Conservation (phyloP, 2,888 invertebrate genomes). For the Dastarcus helophoroides region DNA sequence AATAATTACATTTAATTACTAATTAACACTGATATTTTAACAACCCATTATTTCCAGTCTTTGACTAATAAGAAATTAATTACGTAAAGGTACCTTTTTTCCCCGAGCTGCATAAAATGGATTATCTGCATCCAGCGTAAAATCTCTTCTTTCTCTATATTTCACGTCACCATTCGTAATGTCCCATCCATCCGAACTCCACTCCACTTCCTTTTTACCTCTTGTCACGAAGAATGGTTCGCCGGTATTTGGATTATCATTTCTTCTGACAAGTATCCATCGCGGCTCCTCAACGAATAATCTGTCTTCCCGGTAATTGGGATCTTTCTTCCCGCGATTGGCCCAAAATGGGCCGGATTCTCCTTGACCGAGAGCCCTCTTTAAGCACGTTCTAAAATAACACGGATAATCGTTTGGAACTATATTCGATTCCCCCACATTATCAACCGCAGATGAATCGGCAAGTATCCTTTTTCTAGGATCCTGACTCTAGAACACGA, state of each 20-base stretch:
- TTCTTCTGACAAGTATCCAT: conserved; percentile 41
- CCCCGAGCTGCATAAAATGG: conserved; percentile 45
- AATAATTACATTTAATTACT: no score
- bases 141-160: conserved; percentile 38
- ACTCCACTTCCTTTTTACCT: conserved; percentile 30
- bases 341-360: conserved; percentile 39
- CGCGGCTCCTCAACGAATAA: conserved; percentile 45
- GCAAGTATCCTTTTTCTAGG: conserved; percentile 17
- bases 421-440: conserved; percentile 5
- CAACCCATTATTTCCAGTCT: neutral
- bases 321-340: conserved; percentile 37
- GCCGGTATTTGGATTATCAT: conserved; percentile 17
- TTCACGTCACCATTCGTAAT: no score
- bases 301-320: conserved; percentile 29
- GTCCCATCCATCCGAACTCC: no score
- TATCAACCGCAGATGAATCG: conserved; percentile 10
- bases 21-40: neutral
- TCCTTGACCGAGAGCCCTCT: conserved; percentile 24
- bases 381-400: conserved; percentile 6
- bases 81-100: no score
- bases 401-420: conserved; percentile 1
- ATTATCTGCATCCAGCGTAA: conserved; percentile 36
- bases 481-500: conserved; percentile 22
- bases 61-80: neutral
- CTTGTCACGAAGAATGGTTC: conserved; percentile 31